Base-by-base conservation (phyloP, 2,797 vertebrate genomes). In the Sparus aurata region DNA sequence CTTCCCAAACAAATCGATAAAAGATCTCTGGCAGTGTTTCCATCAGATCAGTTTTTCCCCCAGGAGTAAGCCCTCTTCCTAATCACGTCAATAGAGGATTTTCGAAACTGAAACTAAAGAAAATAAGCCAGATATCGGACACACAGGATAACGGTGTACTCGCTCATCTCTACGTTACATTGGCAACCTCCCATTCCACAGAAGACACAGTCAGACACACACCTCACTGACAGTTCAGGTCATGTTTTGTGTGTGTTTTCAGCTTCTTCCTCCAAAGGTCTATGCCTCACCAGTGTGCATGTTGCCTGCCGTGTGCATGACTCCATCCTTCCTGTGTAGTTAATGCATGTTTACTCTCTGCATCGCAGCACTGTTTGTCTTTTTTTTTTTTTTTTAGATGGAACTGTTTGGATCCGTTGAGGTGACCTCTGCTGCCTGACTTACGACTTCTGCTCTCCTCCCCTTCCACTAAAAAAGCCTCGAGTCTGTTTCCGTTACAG, bases 281-380 rank as follows among this genome's bases (percentile, higher is more conserved):
- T 62, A 54, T 41, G 49, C 52, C 73, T 81, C 54, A 67, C 49
- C 67, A 34, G 34, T 38, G 63, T 69, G 90, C 89, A 87, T 20
- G 90, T 67, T 63, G 66, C 74, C 53, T 85, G 76, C 73, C 41
- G 46, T 53, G 65, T 85, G 91, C 89, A 91, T 85, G 90, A 62
- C 52, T 45, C 73, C 66, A 54, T 49, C 30, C 59, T 34, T 27
- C 38, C 65, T 2, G 34, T 58, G 50, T 75, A 69, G 64, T 80
- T 58, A 38, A 25, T 69, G 89, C 93, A 90, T 82, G 88, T 71
- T 69, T 60, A 22, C 57, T 74, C 27, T 75, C 67, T 78, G 64
- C 78, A 60, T 55, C 45, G 52, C 71, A 62, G 45, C 65, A 20
- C 45, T n/a, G 47, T 84, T 68, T 27, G 75, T 60, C 15, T 57